Base-by-base conservation (phyloP, 1,140 invertebrate species). In the Drepana arcuata region DNA sequence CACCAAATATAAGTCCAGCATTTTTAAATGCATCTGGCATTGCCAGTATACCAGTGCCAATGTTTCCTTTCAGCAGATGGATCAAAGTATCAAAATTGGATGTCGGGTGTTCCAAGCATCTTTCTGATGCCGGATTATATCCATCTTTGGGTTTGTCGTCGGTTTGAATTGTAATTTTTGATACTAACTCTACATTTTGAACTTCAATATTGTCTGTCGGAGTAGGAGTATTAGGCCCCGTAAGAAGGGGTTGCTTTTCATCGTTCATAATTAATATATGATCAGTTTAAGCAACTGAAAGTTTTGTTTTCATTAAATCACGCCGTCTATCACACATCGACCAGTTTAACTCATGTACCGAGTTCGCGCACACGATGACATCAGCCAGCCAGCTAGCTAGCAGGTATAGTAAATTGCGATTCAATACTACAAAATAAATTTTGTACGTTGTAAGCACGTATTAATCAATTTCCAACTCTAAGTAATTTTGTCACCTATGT, bases 1-100 rank as follows among this genome's bases (percentile, higher is more conserved):
- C 84, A 69, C 90, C 93, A 34, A 93, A 84, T 43, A 89, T 85
- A 38, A 94, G 79, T 11, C 94, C 94, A 37, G 93, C 89, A 80
- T 91, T 95, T 80, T 88, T 88, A 57, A 95, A 91, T 25, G 93
- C 93, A 83, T 93, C 89, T 25, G 93, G 93, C 92, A 95, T 94
- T 29, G 91, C 91, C 47, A 94, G 65, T 43, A 94, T 92, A 1
- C 94, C 94, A 6, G 93, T 94, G 7, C 93, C 93, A 56, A 94
- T 91, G 64, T 94, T 94, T 12, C 91, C 92, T 83, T 94, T 94
- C 6, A 94, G 73, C 39, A 94, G 78, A 84, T 93, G 92, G 31
- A 94, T 89, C 67, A 93, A 84, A 0, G 92, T 93, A 56, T 93
- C 92, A 30, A 90, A 86, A 77, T 93, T 94, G n/a, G 91, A 91